Percentiles rank a stretch among this genome's conserved stretches.
These are phyloP conservation scores for Augochlora pura DNA, from an alignment of 1,140 invertebrate species.

Conservation along the genomic window DNA sequence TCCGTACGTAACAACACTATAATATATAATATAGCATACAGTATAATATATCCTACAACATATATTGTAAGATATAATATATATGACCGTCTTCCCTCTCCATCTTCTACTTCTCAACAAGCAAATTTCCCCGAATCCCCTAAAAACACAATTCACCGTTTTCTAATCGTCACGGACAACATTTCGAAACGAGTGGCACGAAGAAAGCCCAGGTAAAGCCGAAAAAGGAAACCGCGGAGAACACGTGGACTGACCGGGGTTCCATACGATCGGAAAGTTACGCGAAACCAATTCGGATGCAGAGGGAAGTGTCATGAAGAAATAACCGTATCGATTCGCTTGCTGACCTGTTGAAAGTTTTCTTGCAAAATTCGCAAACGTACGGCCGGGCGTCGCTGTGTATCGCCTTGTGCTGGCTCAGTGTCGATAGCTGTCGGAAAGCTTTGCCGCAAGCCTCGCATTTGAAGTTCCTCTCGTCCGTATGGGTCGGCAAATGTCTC, in stretches of 20 bases:
- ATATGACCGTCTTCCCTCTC: too few species aligned
- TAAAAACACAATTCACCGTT: too few species aligned
- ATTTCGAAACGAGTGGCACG: too few species aligned
- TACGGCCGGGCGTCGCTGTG: conserved; percentile 87
- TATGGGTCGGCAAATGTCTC: conserved; percentile 91
- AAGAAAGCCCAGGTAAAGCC: too few species aligned
- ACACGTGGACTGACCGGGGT: conserved; percentile 1
- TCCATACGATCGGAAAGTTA: background rate
- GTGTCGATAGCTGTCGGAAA: conserved; percentile 88
- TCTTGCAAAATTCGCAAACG: conserved; percentile 87
- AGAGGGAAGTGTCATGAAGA: background rate
- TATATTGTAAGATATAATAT: too few species aligned
- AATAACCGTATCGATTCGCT: background rate
- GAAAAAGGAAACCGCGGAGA: background rate
- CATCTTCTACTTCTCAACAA: too few species aligned
- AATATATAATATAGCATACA: too few species aligned
- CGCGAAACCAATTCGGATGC: background rate
- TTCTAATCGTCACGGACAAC: too few species aligned
- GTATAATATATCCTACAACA: too few species aligned
- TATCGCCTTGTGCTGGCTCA: conserved; percentile 88
- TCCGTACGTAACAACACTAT: too few species aligned
- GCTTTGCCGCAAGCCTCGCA: conserved; percentile 90
- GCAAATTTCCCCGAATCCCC: too few species aligned
- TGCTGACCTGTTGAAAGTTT: conserved; percentile 85
- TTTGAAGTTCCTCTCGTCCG: conserved; percentile 90